Evolutionary conservation across 2,888 invertebrate species (phyloP), one percentile per base, ranked within the genome.

Genomic region (Chloroclystis v-ata): DNA sequence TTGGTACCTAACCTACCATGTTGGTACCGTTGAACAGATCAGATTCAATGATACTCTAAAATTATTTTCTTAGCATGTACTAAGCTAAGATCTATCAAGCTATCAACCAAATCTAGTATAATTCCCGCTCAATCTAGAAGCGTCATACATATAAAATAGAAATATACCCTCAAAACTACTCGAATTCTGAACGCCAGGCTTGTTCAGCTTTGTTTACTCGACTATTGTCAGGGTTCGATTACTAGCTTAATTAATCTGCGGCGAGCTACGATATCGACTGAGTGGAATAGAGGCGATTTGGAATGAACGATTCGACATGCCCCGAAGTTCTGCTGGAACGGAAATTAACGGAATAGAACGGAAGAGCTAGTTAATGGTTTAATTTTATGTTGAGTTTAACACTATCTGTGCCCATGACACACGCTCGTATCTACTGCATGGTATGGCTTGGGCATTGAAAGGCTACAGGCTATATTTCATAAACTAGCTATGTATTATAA

Each of bases 141-240:
- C n/a, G n/a, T n/a, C n/a, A n/a, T n/a, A n/a, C n/a, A n/a, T 32
- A 9, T 9, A 14, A 13, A 12, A 13, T 13, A 5, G 5, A 32
- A 32, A 12, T 32, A 9, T 5, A 3, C 12, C 39, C 28, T 28
- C 20, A 9, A 26, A 43, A 10, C 33, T 30, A 54, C 52, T 52
- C 40, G 49, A 54, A 49, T 43, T 44, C 43, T 38, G 47, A 46
- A 46, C 41, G 42, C 28, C 45, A 20, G 44, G 45, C 52, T 20
- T 20, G 45, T 37, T 50, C 29, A 20, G 26, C 32, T 25, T 42
- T 58, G 56, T 57, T 53, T 57, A 41, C 51, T 50, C 49, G 33
- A 56, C 57, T 52, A 55, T 57, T 49, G 52, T 54, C 43, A 43
- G 28, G 51, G 38, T 47, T 57, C 54, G 53, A 56, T 54, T 56